Evolutionary conservation across 1,140 invertebrate genomes (phyloP), one percentile per base, ranked within the genome.

Genomic region (Diploscapter pachys): DNA sequence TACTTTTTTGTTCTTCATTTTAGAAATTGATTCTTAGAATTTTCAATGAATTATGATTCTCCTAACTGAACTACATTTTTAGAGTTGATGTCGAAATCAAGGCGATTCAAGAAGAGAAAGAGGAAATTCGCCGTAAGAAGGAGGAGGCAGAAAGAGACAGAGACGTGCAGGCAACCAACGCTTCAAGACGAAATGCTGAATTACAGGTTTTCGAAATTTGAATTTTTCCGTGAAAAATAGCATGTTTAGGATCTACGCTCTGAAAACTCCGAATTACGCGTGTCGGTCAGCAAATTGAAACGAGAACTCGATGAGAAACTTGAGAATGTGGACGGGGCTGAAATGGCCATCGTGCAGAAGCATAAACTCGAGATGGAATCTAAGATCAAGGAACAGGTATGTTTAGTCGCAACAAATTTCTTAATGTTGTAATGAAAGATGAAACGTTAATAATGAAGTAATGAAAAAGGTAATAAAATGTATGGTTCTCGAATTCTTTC

Each of bases 281-380:
- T 62, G 3, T 49, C 68, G 3, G 53, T 78, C n/a, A 11, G 57
- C 13, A 8, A 62, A 5, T 48, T 64, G 6, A 31, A 63, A 9
- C 53, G 75, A 9, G 75, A 77, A 11, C 13, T 48, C 5, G 74
- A 71, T 11, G 57, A 76, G 72, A 49, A 61, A 59, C 54, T 75
- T 2, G 55, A 65, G 9, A 53, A 77, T 9, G 31, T 61, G 48
- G 74, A 75, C 5, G 66, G 75, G 48, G 77, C n/a, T n/a, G 11
- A 75, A 5, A 48, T 61, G 9, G 70, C 8, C 6, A 49, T 61
- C 56, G 13, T 76, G 48, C 72, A 74, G 53, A 72, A 74, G n/a
- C 56, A 73, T 54, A 75, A 56, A 11, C 51, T 63, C 51, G 79
- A 79, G 8, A 9, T 79, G 79, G 62, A 77, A 54, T 31, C 75